Conservation (phyloP, 2,888 invertebrate species). For the Actias luna region DNA sequence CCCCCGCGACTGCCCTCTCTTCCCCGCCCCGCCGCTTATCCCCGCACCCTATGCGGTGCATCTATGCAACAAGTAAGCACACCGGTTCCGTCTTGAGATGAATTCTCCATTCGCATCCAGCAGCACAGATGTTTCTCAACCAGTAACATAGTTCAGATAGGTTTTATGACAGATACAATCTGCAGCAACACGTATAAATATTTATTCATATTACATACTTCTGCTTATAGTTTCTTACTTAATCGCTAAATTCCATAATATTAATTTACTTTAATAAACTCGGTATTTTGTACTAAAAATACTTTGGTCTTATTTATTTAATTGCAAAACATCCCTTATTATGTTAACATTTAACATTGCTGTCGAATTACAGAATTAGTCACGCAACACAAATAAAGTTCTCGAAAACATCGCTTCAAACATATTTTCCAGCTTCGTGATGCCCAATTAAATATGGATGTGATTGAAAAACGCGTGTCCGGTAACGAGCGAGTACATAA, state of each 20-base stretch:
- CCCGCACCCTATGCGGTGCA: constrained; percentile 69
- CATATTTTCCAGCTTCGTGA: constrained; percentile 77
- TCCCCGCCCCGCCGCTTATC: constrained; percentile 41
- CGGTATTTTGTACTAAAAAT: neutral
- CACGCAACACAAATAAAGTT: constrained; percentile 59
- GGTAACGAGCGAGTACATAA: constrained; percentile 82
- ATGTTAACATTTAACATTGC: neutral
- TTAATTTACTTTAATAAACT: neutral
- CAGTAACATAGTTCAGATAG: neutral
- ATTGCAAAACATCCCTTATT: neutral
- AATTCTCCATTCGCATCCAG: constrained; percentile 46
- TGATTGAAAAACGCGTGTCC: constrained; percentile 83
- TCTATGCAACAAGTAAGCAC: constrained; percentile 80
- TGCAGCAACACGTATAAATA: too few relatives aligned
- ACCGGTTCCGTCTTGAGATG: constrained; percentile 68
- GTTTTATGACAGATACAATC: neutral
- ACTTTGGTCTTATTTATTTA: neutral
- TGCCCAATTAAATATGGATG: constrained; percentile 82
- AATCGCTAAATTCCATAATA: neutral
- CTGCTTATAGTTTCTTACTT: neutral
- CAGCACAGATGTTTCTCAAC: constrained; percentile 23
- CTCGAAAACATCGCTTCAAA: constrained; percentile 70
- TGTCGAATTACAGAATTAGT: constrained; percentile 22
- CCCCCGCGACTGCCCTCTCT: constrained; percentile 43
- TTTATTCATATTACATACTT: too few relatives aligned